Percentiles rank a stretch among this genome's conserved stretches.
Evolutionary conservation across 2,888 invertebrate genomes (phyloP).

Genomic region (Lacanobia oleracea): DNA sequence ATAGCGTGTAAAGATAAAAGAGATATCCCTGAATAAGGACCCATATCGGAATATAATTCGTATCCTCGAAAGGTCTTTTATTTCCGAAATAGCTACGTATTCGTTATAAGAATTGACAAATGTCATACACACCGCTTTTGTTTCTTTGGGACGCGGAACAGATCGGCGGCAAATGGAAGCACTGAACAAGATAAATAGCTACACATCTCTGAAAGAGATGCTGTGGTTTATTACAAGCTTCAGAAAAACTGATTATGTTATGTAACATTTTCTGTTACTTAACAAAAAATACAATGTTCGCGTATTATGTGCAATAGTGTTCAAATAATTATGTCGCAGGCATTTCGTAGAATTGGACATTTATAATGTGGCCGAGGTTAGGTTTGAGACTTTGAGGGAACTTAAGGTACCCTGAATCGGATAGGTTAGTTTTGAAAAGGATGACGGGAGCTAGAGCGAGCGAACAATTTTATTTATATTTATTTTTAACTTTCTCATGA

Average conservation of each 20-base stretch:
- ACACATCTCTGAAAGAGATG: slow-evolving; percentile 3
- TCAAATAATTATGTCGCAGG: too few species aligned
- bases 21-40: slow-evolving; percentile 51
- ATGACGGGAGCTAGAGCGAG: too few species aligned
- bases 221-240: slow-evolving; percentile 24
- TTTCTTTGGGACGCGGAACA: slow-evolving; percentile 35
- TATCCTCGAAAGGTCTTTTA: slow-evolving; percentile 59
- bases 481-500: too few species aligned
- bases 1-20: slow-evolving; percentile 41
- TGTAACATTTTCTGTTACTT: slow-evolving; percentile 1
- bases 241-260: slow-evolving; percentile 9
- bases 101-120: slow-evolving; percentile 67
- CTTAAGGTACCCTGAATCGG: too few species aligned
- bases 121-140: slow-evolving; percentile 63
- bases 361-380: too few species aligned
- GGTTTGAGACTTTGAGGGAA: too few species aligned
- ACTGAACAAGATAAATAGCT: slow-evolving; percentile 32
- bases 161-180: slow-evolving; percentile 35
- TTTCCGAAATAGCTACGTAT: slow-evolving; percentile 64
- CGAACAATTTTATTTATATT: too few species aligned
- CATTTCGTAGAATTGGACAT: too few species aligned
- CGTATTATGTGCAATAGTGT: too few species aligned
- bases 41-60: slow-evolving; percentile 61
- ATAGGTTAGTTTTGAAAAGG: too few species aligned
- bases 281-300: not conserved